phyloP scores from a whole-genome alignment of 2,113 vertebrate species.

The Glareola pratincola region DNA sequence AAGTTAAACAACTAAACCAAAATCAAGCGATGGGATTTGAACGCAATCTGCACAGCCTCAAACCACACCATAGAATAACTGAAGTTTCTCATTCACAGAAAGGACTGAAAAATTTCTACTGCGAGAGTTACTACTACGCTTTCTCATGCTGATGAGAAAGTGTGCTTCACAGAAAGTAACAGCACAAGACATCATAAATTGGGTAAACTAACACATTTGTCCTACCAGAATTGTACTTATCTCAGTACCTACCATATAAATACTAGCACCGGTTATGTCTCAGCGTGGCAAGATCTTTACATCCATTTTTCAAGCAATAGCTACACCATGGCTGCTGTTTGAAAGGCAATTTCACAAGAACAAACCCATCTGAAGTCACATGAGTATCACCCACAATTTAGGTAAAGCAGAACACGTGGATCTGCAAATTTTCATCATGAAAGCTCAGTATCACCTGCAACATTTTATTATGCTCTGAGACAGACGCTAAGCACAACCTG shows the following conservation, averaged over 20 bases:
- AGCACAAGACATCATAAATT: rapidly evolving
- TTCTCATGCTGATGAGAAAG: not conserved
- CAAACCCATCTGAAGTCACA: not conserved
- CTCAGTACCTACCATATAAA: not conserved
- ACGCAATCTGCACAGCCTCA: not conserved
- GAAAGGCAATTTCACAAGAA: not conserved
- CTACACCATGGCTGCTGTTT: not conserved
- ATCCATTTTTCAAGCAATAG: not conserved
- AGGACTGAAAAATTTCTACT: not conserved
- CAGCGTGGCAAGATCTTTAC: not conserved
- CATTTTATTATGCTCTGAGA: not conserved
- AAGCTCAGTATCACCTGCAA: not conserved
- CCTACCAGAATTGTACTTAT: not conserved
- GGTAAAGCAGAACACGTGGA: not conserved
- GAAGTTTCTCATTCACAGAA: not conserved
- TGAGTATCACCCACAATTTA: not conserved
- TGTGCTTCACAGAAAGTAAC: not conserved
- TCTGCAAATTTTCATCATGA: not conserved
- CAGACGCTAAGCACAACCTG: not conserved
- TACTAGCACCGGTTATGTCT: not conserved
- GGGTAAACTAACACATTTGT: not conserved
- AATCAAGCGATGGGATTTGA: not conserved
- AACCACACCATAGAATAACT: not conserved
- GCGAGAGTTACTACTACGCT: not conserved
- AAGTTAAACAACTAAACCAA: not conserved